These are phyloP conservation scores for Trachurus trachurus DNA, from an alignment of 2,797 vertebrate genomes.

Conservation along the genomic window DNA sequence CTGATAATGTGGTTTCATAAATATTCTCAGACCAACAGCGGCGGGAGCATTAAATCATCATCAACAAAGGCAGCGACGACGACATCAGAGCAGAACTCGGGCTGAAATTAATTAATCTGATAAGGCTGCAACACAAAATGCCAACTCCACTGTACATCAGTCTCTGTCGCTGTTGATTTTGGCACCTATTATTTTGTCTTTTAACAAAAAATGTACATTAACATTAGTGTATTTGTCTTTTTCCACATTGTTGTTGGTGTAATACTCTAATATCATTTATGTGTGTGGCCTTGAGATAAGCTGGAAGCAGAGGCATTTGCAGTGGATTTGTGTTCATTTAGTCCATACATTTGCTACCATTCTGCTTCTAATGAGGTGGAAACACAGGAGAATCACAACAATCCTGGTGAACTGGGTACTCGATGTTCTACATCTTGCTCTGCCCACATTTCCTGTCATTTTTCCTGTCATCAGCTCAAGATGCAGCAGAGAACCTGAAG, in stretches of 20 bases:
- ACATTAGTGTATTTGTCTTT: not conserved
- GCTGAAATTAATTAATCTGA: not conserved
- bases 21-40: constrained; percentile 5
- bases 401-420: not conserved
- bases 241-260: not conserved
- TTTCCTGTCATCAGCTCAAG: too few relatives aligned
- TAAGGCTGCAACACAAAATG: not conserved
- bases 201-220: too few relatives aligned
- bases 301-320: too few relatives aligned
- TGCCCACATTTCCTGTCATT: too few relatives aligned
- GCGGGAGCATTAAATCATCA: constrained; percentile 11
- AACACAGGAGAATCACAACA: not conserved
- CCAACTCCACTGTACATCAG: not conserved
- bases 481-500: too few relatives aligned
- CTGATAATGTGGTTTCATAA: constrained; percentile 19
- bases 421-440: too few relatives aligned
- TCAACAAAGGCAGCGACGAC: not conserved
- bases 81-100: not conserved
- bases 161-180: not conserved
- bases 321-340: too few relatives aligned
- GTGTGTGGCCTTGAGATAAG: not conserved
- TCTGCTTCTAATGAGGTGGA: too few relatives aligned
- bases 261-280: not conserved
- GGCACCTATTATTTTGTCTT: not conserved
- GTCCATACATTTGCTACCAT: too few relatives aligned